Evolutionary conservation across 2,888 invertebrate species (phyloP).

Genomic region (Melitaea athalia): DNA sequence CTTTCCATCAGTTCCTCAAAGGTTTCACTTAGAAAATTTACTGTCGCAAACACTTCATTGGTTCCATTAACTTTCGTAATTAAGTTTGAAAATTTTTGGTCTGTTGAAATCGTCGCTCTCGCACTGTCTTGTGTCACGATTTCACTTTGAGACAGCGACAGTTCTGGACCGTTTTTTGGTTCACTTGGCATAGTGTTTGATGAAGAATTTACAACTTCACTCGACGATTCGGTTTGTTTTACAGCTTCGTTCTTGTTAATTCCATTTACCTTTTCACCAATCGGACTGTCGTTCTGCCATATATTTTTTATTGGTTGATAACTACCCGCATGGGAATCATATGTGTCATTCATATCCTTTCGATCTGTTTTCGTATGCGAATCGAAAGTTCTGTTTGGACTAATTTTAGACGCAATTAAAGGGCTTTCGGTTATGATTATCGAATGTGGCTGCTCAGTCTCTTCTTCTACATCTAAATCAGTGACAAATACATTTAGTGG

Average conservation of each 20-base stretch:
- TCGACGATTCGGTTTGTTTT: constrained; percentile 12
- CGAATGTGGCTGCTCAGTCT: constrained; percentile 74
- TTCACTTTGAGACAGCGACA: constrained; percentile 24
- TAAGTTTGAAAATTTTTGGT: constrained; percentile 7
- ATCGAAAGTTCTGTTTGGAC: constrained; percentile 55
- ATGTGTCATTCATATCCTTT: constrained; percentile 51
- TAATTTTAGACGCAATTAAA: constrained; percentile 54
- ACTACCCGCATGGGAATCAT: constrained; percentile 51
- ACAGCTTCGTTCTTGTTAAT: constrained; percentile 1
- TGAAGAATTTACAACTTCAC: constrained; percentile 3
- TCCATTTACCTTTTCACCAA: constrained; percentile 40
- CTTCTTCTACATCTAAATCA: constrained; percentile 66
- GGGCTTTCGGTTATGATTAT: constrained; percentile 71
- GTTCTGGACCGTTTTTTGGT: constrained; percentile 6
- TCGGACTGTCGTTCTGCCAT: constrained; percentile 33
- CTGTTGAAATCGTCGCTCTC: constrained; percentile 14
- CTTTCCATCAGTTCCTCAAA: constrained; percentile 75
- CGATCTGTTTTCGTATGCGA: constrained; percentile 48
- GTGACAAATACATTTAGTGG: constrained; percentile 56
- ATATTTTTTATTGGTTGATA: constrained; percentile 34
- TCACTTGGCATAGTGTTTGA: not conserved
- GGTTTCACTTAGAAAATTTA: constrained; percentile 67
- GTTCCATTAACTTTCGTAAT: constrained; percentile 56
- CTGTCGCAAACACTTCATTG: constrained; percentile 65
- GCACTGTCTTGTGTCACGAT: constrained; percentile 20